phyloP scores from a whole-genome alignment of 2,113 vertebrate genomes.

The Merops nubicus region DNA sequence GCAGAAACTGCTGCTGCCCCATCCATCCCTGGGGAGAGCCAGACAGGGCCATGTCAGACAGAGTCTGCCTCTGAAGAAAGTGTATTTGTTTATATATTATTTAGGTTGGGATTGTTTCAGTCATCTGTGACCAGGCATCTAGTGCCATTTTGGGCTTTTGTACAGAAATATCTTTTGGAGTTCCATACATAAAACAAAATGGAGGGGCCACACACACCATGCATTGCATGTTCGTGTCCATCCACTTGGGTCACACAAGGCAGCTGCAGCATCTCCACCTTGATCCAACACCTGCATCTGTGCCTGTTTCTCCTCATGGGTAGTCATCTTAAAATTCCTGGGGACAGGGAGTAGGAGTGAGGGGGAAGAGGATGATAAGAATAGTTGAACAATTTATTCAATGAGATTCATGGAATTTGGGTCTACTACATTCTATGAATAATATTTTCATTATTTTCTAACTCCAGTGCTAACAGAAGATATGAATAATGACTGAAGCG shows the following conservation, averaged over 20 bases:
- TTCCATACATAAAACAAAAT: not conserved
- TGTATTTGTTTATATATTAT: not conserved
- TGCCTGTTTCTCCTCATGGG: not conserved
- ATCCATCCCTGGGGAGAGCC: not conserved
- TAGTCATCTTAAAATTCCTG: not conserved
- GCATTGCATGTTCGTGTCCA: not conserved
- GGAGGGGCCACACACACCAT: not conserved
- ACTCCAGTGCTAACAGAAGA: not conserved
- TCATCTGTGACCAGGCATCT: not conserved
- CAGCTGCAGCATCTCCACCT: not conserved
- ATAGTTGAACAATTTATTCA: conserved; percentile 33
- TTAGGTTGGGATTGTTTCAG: not conserved
- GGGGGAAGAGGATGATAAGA: not conserved
- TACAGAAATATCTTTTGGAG: not conserved
- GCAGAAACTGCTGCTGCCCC: not conserved
- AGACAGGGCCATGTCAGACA: not conserved
- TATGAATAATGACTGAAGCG: conserved; percentile 52
- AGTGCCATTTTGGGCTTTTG: not conserved
- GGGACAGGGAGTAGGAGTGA: not conserved
- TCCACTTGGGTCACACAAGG: not conserved
- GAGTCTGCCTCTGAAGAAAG: not conserved
- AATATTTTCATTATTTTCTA: conserved; percentile 59
- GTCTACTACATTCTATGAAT: conserved; percentile 56
- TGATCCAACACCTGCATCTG: not conserved
- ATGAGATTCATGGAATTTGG: conserved; percentile 54